A percentile compares a stretch with the other conserved stretches of the same genome.
phyloP scores from a whole-genome alignment of 2,113 vertebrate genomes.

The Melanotaenia duboulayi region DNA sequence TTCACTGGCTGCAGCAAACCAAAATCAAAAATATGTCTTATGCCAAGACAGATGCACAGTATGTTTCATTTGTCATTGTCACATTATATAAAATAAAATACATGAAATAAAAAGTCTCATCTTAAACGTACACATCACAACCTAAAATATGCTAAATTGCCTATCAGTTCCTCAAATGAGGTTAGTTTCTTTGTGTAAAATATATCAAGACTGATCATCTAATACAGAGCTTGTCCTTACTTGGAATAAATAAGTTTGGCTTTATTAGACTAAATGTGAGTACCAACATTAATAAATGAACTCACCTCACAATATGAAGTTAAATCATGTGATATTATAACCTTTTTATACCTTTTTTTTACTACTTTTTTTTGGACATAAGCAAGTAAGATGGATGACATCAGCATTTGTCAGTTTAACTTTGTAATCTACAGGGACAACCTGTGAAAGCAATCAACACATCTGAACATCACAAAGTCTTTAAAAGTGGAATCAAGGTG shows the following conservation, averaged over 20 bases:
- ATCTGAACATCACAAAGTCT: neutral
- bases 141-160: neutral
- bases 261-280: neutral
- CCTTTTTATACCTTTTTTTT: too few species aligned
- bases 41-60: constrained; percentile 14
- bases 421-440: too few species aligned
- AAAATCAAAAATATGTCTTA: constrained; percentile 11
- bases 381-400: too few species aligned
- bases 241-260: neutral
- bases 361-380: too few species aligned
- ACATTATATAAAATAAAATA: neutral
- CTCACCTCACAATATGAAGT: too few species aligned
- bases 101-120: too few species aligned
- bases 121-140: neutral
- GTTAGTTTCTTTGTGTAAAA: neutral
- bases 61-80: constrained; percentile 8
- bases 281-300: too few species aligned
- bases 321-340: too few species aligned
- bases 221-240: neutral
- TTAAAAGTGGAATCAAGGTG: too few species aligned
- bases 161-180: neutral
- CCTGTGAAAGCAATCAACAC: neutral
- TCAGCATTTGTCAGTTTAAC: too few species aligned
- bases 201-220: neutral
- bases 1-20: constrained; percentile 9